These are phyloP conservation scores for Nycticryphes semicollaris DNA, from an alignment of 2,113 vertebrate species.

Conservation along the genomic window DNA sequence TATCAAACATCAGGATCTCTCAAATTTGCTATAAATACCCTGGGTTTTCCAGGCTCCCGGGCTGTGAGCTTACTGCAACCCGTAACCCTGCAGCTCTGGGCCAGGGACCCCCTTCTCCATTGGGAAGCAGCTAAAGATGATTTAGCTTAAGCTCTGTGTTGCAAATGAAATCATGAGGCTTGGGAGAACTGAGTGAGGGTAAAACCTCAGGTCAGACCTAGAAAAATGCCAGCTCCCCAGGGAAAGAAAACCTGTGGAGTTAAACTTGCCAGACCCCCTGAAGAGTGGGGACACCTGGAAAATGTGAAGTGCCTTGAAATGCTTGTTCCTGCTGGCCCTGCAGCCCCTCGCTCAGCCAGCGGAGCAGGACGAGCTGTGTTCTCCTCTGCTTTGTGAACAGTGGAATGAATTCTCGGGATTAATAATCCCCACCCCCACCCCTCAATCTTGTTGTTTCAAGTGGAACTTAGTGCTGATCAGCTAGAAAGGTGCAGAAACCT, in stretches of 20 bases:
- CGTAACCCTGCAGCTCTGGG: not conserved
- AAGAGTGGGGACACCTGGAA: not conserved
- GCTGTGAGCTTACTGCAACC: too few species aligned
- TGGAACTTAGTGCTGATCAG: not conserved
- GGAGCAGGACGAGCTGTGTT: rapidly evolving
- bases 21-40: not conserved
- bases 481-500: not conserved
- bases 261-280: not conserved
- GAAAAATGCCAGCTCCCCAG: not conserved
- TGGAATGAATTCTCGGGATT: not conserved
- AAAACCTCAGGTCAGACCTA: not conserved
- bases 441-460: not conserved
- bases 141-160: not conserved
- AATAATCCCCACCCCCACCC: not conserved
- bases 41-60: not conserved
- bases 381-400: not conserved
- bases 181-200: not conserved
- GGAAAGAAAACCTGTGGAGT: not conserved
- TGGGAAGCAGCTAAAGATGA: not conserved
- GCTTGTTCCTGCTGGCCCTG: not conserved
- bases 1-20: not conserved
- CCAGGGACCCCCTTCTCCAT: not conserved
- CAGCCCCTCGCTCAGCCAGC: rapidly evolving
- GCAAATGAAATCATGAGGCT: not conserved
- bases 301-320: not conserved